Percentiles rank a stretch among this genome's conserved stretches.
phyloP scores from a whole-genome alignment of 2,797 vertebrate species.

The Chanos chanos region DNA sequence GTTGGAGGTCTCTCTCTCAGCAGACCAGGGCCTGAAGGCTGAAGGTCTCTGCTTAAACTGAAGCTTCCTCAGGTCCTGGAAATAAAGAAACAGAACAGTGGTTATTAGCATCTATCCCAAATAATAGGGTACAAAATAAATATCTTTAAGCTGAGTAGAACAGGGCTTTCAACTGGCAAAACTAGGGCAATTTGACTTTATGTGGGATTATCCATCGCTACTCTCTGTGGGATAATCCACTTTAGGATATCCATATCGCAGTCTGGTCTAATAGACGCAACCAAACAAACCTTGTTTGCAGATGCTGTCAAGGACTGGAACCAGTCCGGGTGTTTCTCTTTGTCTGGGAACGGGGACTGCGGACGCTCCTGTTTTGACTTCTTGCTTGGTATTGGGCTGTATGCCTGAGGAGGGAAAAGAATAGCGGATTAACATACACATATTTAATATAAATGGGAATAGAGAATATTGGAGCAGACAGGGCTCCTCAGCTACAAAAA shows the following conservation, averaged over 20 bases:
- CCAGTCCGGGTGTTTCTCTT: conserved; percentile 89
- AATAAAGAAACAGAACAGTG: neutral
- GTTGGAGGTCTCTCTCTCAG: conserved; percentile 77
- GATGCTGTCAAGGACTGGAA: conserved; percentile 84
- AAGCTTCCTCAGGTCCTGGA: conserved; percentile 83
- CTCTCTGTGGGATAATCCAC: no score
- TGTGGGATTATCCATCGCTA: no score
- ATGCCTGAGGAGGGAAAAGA: conserved; percentile 68
- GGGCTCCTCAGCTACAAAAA: neutral
- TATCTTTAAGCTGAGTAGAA: no score
- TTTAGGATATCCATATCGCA: no score
- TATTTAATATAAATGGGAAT: conserved; percentile 3
- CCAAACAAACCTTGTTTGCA: conserved; percentile 82
- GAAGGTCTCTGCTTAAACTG: conserved; percentile 93
- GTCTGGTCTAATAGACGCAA: neutral
- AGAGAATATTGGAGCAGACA: neutral
- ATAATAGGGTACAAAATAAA: no score
- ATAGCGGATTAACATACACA: neutral
- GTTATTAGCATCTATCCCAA: neutral
- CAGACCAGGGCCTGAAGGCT: conserved; percentile 95
- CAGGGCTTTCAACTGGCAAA: no score
- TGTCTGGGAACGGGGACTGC: conserved; percentile 79
- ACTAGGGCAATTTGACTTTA: no score
- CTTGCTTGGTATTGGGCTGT: conserved; percentile 83
- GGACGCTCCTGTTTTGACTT: conserved; percentile 84